Percentiles rank a stretch among this genome's conserved stretches.
Evolutionary conservation across 2,888 invertebrate genomes (phyloP).

Genomic region (Drosophila austrosaltans): DNA sequence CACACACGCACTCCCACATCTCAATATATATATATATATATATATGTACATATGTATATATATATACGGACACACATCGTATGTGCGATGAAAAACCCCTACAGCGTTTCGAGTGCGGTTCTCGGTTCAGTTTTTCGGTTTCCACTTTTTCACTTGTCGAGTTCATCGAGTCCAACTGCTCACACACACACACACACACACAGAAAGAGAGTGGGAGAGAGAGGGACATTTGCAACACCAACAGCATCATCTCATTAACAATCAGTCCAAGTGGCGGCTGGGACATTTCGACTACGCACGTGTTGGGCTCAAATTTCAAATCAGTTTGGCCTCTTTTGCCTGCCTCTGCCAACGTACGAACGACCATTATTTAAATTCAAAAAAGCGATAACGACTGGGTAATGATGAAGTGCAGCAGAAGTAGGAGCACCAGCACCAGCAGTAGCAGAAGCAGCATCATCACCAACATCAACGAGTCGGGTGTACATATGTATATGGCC

Average conservation of each 20-base stretch:
- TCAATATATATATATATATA: neutral
- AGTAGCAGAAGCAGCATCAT: slow-evolving; percentile 24
- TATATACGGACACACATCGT: slow-evolving; percentile 31
- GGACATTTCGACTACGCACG: slow-evolving; percentile 35
- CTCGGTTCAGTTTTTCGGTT: slow-evolving; percentile 33
- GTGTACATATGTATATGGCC: slow-evolving; percentile 26
- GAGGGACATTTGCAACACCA: slow-evolving; percentile 28
- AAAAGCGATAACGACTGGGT: slow-evolving; percentile 76
- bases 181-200: neutral
- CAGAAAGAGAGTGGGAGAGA: neutral
- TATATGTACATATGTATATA: no score
- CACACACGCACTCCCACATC: neutral
- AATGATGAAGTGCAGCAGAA: slow-evolving; percentile 69
- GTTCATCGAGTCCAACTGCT: slow-evolving; percentile 13
- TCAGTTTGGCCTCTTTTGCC: slow-evolving; percentile 39
- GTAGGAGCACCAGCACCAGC: slow-evolving; percentile 28
- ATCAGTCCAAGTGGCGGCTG: slow-evolving; percentile 38
- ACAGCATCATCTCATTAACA: slow-evolving; percentile 51
- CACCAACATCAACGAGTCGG: slow-evolving; percentile 4
- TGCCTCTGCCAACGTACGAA: slow-evolving; percentile 16
- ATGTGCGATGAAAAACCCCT: slow-evolving; percentile 66
- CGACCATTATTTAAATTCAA: slow-evolving; percentile 70
- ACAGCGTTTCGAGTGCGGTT: slow-evolving; percentile 55
- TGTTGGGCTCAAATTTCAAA: slow-evolving; percentile 64
- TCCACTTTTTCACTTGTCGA: slow-evolving; percentile 15